A percentile compares a stretch with the other conserved stretches of the same genome.
Conservation (phyloP, 2,797 vertebrate genomes). For the Amblyopsis hoosieri region DNA sequence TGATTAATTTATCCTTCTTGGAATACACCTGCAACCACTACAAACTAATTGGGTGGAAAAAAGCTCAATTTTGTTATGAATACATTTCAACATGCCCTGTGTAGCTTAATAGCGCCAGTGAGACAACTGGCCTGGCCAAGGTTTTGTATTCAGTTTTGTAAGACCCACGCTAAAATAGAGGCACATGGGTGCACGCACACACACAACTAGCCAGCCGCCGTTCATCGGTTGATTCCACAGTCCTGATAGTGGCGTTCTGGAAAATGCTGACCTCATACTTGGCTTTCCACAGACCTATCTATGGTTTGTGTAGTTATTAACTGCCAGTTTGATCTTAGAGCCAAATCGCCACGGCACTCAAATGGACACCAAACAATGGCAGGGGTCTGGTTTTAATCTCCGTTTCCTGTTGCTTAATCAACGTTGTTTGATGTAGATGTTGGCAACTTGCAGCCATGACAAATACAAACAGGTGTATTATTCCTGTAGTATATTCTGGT, state of each 20-base stretch:
- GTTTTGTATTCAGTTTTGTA: neutral
- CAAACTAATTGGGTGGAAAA: neutral
- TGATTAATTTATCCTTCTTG: neutral
- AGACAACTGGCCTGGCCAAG: neutral
- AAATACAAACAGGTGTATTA: conserved; percentile 33
- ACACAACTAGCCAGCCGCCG: too few species aligned
- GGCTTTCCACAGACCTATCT: conserved; percentile 48
- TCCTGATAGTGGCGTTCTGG: conserved; percentile 19
- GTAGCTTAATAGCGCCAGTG: neutral
- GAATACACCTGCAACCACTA: conserved; percentile 1
- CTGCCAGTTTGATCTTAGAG: conserved; percentile 37
- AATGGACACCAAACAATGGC: conserved; percentile 18
- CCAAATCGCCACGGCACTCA: conserved; percentile 33
- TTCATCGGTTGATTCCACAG: neutral
- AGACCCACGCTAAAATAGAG: too few species aligned
- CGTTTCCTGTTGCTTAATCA: conserved; percentile 60
- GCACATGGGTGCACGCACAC: too few species aligned
- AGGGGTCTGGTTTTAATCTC: conserved; percentile 25
- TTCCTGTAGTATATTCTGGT: too few species aligned
- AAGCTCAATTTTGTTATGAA: neutral
- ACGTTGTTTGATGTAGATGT: conserved; percentile 33
- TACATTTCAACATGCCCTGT: neutral
- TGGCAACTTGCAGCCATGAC: conserved; percentile 29
- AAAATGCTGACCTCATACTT: conserved; percentile 66
- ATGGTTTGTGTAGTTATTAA: conserved; percentile 41